Conservation (phyloP, 2,797 vertebrate species). For the Poeciliopsis infans region DNA sequence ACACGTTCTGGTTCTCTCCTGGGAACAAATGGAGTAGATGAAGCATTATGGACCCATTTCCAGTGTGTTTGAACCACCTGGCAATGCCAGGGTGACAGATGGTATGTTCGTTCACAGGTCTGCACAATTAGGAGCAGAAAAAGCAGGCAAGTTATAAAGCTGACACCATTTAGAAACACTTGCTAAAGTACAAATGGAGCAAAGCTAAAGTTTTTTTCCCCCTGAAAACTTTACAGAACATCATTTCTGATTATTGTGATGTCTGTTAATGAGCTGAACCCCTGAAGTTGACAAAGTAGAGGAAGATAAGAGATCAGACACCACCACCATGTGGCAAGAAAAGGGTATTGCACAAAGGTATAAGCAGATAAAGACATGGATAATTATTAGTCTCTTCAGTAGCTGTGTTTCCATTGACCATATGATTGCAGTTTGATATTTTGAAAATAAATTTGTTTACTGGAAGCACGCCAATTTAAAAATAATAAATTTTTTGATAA, state of each 20-base stretch:
- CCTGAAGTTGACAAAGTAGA: too few species aligned
- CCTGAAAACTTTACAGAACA: not conserved
- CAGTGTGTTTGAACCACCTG: constrained; percentile 2
- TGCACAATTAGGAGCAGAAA: not conserved
- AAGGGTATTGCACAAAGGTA: constrained; percentile 14
- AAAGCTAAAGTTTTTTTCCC: not conserved
- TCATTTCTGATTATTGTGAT: not conserved
- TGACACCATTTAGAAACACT: not conserved
- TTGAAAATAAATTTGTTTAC: too few species aligned
- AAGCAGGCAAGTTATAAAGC: not conserved
- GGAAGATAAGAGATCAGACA: constrained; percentile 6
- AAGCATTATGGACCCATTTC: not conserved
- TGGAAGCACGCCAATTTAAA: too few species aligned
- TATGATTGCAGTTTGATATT: too few species aligned
- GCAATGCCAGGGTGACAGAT: not conserved
- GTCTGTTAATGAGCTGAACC: constrained; percentile 2
- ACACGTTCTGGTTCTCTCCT: constrained; percentile 1
- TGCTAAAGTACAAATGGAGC: not conserved
- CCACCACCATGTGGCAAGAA: constrained; percentile 55
- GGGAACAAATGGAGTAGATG: constrained; percentile 34
- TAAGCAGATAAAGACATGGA: not conserved
- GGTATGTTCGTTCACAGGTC: not conserved
- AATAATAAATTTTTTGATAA: too few species aligned
- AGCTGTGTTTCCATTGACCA: too few species aligned
- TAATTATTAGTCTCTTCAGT: not conserved